Percentiles rank a stretch among this genome's conserved stretches.
Conservation (phyloP, 2,888 invertebrate species). For the Nomada ruficornis region DNA sequence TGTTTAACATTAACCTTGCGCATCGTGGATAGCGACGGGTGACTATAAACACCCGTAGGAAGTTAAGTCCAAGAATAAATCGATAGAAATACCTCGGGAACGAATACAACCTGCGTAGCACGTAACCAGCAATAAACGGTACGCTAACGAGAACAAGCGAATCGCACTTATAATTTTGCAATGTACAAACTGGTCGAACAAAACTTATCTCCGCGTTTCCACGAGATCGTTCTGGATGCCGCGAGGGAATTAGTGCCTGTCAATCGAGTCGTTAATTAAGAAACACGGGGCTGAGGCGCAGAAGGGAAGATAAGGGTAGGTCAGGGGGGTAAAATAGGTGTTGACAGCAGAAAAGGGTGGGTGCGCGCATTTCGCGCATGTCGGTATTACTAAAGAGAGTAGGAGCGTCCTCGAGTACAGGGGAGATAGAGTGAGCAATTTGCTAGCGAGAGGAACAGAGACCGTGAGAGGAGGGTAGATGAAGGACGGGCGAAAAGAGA, state of each 20-base stretch:
- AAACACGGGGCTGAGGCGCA: neutral
- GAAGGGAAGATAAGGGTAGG: neutral
- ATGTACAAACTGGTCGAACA: neutral
- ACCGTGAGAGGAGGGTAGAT: neutral
- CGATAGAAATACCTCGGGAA: constrained; percentile 49
- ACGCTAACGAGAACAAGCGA: neutral
- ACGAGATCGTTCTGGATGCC: no score
- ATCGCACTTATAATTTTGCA: no score
- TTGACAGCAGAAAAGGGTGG: constrained; percentile 23
- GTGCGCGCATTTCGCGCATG: constrained; percentile 66
- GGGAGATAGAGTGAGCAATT: constrained; percentile 4
- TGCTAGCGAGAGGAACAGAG: constrained; percentile 4
- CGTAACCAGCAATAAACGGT: neutral
- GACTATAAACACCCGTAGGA: constrained; percentile 47
- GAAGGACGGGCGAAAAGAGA: neutral
- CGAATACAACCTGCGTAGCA: neutral
- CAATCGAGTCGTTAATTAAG: no score
- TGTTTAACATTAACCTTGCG: constrained; percentile 67
- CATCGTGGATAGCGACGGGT: neutral
- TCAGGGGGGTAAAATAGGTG: neutral
- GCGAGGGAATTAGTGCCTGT: neutral
- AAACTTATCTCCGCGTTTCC: neutral
- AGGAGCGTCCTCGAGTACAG: neutral
- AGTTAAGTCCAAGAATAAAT: constrained; percentile 49
- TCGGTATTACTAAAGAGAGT: constrained; percentile 31